Evolutionary conservation across 2,113 vertebrate species (phyloP), one percentile per base, ranked within the genome.

Genomic region (Centrocercus urophasianus): DNA sequence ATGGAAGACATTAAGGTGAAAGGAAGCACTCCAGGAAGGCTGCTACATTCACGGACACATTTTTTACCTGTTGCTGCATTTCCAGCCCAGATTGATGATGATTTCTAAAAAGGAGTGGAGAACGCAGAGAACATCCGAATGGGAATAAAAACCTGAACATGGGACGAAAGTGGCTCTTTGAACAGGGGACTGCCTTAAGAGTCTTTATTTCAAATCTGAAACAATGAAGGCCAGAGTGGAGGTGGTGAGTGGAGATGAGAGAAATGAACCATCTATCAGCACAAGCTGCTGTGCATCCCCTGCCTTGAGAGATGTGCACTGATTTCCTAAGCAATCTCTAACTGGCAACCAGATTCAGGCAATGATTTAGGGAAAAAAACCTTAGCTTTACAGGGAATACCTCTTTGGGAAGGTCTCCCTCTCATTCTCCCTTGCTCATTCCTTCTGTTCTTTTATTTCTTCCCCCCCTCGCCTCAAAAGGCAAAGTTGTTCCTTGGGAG

Each of bases 341-440:
- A 89, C 79, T 59, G 92, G n/a, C 63, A 84, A 85, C 86, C 84
- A 94, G 77, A 73, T 57, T 73, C 54, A 56, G 66, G 90, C 82
- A 96, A 73, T 95, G 91, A 95, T 96, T 96, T 93, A 90, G 71
- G 78, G 90, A 74, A 81, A 90, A 97, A 96, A 93, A 43, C 42
- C 43, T 77, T 83, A 95, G 94, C 83, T 73, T 96, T 96, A 95
- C 70, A 94, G 81, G 95, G 83, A 94, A 90, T 88, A 92, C 86
- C 83, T 95, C 95, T 91, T 94, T 97, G 89, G 74, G 88, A 95
- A 95, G 85, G 83, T 90, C 94, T 78, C 60, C 85, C 80, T 93
- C 89, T 75, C 75, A 93, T 95, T 96, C 96, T 93, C 56, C 74
- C 65, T 86, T 69, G 60, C 89, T 93, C 75, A 52, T 95, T 90